Base-by-base conservation (phyloP, 1,140 invertebrate species). In the Cecropterus lyciades region DNA sequence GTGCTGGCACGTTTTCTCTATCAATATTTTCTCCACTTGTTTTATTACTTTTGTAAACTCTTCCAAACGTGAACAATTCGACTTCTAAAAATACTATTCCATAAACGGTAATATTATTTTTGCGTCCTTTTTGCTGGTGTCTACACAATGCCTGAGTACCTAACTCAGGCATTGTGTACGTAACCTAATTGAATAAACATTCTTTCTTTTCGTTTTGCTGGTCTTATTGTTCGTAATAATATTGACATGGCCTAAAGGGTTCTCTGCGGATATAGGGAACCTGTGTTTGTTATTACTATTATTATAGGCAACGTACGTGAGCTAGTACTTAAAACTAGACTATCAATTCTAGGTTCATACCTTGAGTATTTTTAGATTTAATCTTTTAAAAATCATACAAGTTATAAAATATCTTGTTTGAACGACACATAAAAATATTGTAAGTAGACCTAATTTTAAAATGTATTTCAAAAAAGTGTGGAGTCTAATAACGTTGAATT, bases 171-270 rank as follows among this genome's bases (percentile, higher is more conserved):
- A 8, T 56, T 56, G 53, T 43, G 16, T 56, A 20, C 15, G 42
- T 15, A 57, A 43, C 10, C n/a, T 45, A 45, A 57, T 45, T 27
- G 55, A 45, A 57, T 57, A 57, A 57, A 46, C 42, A 57, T 30
- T 46, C 17, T 46, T 20, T 46, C 10, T 43, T 33, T 43, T 24
- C 17, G n/a, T 56, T 20, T 9, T 33, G 8, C 5, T 20, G 13
- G 24, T 10, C 15, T 43, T 56, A 56, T 42, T 43, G 52, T 40
- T 11, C 9, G 14, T 33, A 57, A 24, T 13, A 57, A 10, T 56
- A 43, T 27, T 45, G 53, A 27, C 17, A 45, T 7, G 3, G 24
- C 6, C 11, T 11, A 14, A 57, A 45, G 15, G 17, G 1, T 17
- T 0, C 13, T 43, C 9, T 2, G n/a, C 0, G n/a, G 7, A 30